Evolutionary conservation across 2,797 vertebrate genomes (phyloP).

Genomic region (Micropoecilia bifurca): DNA sequence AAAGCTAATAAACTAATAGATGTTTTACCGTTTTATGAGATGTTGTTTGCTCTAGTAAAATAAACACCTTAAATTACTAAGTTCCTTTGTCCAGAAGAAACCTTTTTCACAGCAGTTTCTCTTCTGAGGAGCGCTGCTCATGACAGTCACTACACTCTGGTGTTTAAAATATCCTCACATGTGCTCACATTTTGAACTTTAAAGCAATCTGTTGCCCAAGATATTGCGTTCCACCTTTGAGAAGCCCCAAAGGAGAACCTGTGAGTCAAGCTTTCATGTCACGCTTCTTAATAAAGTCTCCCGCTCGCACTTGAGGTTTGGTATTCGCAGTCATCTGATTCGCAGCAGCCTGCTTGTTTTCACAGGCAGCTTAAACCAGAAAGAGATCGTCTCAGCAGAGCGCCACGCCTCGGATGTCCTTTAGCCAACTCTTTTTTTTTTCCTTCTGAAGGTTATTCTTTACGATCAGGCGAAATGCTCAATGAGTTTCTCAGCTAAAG

Average conservation of each 20-base stretch:
- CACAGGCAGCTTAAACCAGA: slow-evolving; percentile 25
- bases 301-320: slow-evolving; percentile 51
- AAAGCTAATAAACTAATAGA: background rate
- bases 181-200: no score
- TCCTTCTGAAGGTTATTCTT: slow-evolving; percentile 9
- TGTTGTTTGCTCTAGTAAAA: background rate
- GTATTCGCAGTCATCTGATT: slow-evolving; percentile 72
- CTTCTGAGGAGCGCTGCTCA: background rate
- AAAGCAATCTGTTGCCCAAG: background rate
- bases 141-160: background rate
- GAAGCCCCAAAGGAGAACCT: background rate
- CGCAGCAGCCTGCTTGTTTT: slow-evolving; percentile 53
- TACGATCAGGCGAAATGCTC: background rate
- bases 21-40: background rate
- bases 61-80: background rate
- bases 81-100: background rate
- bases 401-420: background rate
- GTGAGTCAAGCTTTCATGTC: background rate
- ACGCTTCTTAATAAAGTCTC: slow-evolving; percentile 21
- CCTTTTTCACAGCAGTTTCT: background rate
- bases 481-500: background rate
- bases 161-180: background rate
- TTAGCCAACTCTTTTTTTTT: background rate
- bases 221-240: background rate
- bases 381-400: slow-evolving; percentile 1